These are phyloP conservation scores for Brachystomella parvula DNA, from an alignment of 1,140 invertebrate genomes.

Conservation along the genomic window DNA sequence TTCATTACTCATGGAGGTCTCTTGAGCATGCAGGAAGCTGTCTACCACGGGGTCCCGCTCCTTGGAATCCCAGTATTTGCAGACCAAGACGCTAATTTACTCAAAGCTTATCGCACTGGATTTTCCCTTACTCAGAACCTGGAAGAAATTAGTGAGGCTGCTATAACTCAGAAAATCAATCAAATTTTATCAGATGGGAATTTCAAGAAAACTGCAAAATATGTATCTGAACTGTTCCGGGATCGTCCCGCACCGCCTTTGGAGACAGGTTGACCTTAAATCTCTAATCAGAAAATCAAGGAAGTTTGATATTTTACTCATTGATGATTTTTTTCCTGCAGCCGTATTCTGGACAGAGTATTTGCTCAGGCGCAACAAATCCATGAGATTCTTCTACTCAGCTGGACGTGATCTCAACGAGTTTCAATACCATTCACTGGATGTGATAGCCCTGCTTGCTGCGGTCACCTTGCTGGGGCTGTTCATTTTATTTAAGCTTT, in stretches of 20 bases:
- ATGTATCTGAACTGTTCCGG: constrained; percentile 5
- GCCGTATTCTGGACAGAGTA: constrained; percentile 1
- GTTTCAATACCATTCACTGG: too few relatives aligned
- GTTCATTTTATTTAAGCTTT: too few relatives aligned
- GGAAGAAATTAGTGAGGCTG: constrained; percentile 1
- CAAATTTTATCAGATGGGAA: not conserved
- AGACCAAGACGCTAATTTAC: constrained; percentile 51
- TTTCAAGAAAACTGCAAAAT: not conserved
- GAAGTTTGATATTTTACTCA: too few relatives aligned
- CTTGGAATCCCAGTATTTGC: constrained; percentile 53
- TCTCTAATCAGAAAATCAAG: too few relatives aligned
- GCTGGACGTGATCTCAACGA: not conserved
- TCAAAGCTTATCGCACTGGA: constrained; percentile 7
- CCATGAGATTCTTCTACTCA: not conserved
- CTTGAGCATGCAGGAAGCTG: constrained; percentile 52
- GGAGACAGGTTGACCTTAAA: not conserved
- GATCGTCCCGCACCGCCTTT: constrained; percentile 8
- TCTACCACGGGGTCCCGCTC: constrained; percentile 52
- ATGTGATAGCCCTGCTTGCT: too few relatives aligned
- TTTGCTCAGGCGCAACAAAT: not conserved
- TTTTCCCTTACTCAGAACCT: constrained; percentile 18
- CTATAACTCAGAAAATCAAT: not conserved
- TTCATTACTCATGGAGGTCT: constrained; percentile 60
- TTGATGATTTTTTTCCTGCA: not conserved
- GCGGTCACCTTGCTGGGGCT: too few relatives aligned